Evolutionary conservation across 2,113 vertebrate species (phyloP).

Genomic region (Machaerirhynchus nigripectus): DNA sequence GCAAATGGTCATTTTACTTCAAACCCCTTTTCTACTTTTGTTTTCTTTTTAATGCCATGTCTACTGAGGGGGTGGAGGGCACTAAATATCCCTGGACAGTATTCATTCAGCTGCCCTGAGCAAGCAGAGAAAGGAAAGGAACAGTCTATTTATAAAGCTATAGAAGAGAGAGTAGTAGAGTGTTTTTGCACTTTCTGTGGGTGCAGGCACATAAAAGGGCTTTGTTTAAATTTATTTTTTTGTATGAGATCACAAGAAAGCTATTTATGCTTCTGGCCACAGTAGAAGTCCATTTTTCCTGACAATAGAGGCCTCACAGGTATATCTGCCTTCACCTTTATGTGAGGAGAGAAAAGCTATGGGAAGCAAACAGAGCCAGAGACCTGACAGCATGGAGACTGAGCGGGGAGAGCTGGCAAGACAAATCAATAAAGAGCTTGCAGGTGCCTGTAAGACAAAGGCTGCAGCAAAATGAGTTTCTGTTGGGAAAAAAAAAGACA

Average conservation of each 20-base stretch:
- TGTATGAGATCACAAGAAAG: neutral
- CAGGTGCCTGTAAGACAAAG: neutral
- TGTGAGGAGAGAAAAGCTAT: neutral
- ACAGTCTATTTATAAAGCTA: neutral
- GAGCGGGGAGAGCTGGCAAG: neutral
- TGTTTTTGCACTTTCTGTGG: neutral
- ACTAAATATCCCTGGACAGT: neutral
- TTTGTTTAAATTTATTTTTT: neutral
- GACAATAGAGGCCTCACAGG: neutral
- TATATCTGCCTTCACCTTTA: neutral
- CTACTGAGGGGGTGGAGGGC: neutral
- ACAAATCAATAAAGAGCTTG: neutral
- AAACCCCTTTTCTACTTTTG: neutral
- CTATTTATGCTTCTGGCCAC: neutral
- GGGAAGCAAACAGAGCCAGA: neutral
- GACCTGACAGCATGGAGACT: neutral
- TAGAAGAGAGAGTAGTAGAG: neutral
- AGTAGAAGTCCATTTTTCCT: neutral
- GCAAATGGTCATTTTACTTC: conserved; percentile 55
- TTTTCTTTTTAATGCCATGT: conserved; percentile 1
- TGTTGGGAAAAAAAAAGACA: neutral
- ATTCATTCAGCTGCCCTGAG: neutral
- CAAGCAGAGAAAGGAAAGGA: neutral
- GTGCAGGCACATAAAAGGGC: neutral
- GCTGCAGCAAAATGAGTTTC: neutral